A percentile compares a stretch with the other conserved stretches of the same genome.
These are phyloP conservation scores for Lamellibrachia satsuma DNA, from an alignment of 2,888 invertebrate species.

Conservation along the genomic window DNA sequence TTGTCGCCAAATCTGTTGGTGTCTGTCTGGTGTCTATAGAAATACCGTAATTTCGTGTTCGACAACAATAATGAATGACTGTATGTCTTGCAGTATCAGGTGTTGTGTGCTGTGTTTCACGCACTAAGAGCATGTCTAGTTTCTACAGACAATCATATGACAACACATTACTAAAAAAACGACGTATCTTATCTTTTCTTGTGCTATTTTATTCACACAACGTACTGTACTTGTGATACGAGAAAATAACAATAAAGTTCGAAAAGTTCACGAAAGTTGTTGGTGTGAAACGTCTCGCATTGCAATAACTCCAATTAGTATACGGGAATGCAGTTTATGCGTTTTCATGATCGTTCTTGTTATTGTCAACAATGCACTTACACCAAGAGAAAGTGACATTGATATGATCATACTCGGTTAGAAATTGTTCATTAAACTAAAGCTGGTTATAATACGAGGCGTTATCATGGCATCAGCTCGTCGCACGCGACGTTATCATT, in stretches of 20 bases:
- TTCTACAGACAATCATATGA: background rate
- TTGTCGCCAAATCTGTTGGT: background rate
- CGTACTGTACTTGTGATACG: background rate
- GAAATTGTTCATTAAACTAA: no score
- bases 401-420: no score
- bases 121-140: background rate
- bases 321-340: no score
- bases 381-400: no score
- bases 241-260: background rate
- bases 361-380: no score
- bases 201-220: background rate
- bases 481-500: no score
- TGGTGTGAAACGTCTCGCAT: no score
- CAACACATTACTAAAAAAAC: background rate
- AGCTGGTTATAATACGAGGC: no score
- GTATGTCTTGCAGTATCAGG: background rate
- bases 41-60: background rate
- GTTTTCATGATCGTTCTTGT: no score
- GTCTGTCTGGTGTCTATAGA: background rate
- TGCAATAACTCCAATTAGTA: no score
- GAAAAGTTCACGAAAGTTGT: background rate
- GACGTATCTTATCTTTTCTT: background rate
- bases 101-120: background rate
- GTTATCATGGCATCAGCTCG: no score
- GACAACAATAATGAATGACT: background rate